These are phyloP conservation scores for Hypena proboscidalis DNA, from an alignment of 2,888 invertebrate species.

Conservation along the genomic window DNA sequence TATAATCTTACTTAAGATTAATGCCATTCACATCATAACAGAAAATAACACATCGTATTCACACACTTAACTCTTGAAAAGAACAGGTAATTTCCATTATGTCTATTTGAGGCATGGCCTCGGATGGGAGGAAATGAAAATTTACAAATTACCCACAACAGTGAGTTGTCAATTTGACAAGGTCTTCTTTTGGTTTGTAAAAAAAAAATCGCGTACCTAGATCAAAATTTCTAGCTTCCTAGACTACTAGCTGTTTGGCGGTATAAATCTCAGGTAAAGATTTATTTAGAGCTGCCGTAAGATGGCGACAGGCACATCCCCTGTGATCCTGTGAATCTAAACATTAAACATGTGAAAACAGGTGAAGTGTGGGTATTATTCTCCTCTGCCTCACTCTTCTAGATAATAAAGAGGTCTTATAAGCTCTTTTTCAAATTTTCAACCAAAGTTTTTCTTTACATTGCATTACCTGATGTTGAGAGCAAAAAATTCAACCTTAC, in stretches of 20 bases:
- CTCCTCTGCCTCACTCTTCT: too few species aligned
- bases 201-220: too few species aligned
- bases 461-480: slow-evolving; percentile 30
- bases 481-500: slow-evolving; percentile 46
- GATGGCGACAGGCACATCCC: too few species aligned
- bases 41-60: slow-evolving; percentile 25
- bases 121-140: slow-evolving; percentile 43
- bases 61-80: slow-evolving; percentile 21
- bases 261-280: too few species aligned
- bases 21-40: slow-evolving; percentile 1
- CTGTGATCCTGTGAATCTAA: too few species aligned
- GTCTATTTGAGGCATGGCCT: slow-evolving; percentile 36
- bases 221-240: too few species aligned
- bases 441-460: slow-evolving; percentile 45
- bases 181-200: slow-evolving; percentile 56
- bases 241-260: too few species aligned
- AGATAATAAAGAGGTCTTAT: too few species aligned
- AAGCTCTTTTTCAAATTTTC: too few species aligned
- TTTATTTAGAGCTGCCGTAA: too few species aligned
- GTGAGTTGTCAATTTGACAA: slow-evolving; percentile 47
- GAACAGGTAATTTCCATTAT: slow-evolving; percentile 35
- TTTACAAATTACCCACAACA: slow-evolving; percentile 40
- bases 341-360: too few species aligned
- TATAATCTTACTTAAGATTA: neutral
- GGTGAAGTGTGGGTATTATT: too few species aligned